Evolutionary conservation across 2,113 vertebrate species (phyloP).

Genomic region (Alethe castanea): DNA sequence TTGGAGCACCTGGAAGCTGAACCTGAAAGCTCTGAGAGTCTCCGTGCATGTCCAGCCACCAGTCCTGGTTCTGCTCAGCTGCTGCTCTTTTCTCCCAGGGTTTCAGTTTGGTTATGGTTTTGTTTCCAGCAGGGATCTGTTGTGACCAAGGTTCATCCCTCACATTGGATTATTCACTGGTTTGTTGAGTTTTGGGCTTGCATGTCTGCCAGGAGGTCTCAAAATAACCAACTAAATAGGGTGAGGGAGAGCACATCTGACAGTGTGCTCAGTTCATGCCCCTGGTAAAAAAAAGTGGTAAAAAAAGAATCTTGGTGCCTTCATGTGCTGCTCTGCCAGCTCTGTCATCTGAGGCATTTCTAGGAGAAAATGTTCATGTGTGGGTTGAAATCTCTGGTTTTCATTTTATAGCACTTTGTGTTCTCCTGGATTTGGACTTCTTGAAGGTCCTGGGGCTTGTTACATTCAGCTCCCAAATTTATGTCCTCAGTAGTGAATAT

Average conservation of each 20-base stretch:
- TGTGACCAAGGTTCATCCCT: not conserved
- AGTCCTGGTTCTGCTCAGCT: not conserved
- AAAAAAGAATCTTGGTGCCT: not conserved
- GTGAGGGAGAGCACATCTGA: not conserved
- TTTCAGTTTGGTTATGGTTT: not conserved
- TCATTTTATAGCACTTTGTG: fast-evolving
- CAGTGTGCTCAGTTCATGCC: not conserved
- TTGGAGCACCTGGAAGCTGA: not conserved
- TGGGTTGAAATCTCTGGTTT: not conserved
- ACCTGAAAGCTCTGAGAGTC: not conserved
- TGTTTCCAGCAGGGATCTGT: not conserved
- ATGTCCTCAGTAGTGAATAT: not conserved
- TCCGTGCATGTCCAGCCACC: not conserved
- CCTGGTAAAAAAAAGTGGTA: not conserved
- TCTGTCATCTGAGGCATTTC: not conserved
- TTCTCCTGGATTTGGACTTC: not conserved
- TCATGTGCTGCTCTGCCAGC: not conserved
- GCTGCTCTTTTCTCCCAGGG: not conserved
- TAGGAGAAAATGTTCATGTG: not conserved
- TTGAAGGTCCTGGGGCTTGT: not conserved
- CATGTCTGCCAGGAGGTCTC: not conserved
- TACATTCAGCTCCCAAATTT: not conserved
- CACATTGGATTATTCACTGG: not conserved
- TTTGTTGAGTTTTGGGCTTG: not conserved
- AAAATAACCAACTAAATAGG: not conserved